Evolutionary conservation across 2,797 vertebrate species (phyloP).

Genomic region (Chrosomus eos): DNA sequence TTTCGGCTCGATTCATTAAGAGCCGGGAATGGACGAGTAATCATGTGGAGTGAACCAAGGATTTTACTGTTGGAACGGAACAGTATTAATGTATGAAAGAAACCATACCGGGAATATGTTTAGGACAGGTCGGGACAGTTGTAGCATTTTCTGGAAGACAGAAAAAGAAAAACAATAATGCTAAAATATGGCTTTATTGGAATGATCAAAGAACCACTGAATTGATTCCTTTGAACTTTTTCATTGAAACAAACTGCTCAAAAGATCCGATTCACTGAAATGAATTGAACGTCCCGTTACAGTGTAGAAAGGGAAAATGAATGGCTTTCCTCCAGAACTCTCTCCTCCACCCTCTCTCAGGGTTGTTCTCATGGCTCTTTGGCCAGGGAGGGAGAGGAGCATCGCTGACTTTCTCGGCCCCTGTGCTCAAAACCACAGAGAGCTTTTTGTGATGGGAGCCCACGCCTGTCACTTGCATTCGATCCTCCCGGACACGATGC

Average conservation of each 20-base stretch:
- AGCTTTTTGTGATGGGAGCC: constrained; percentile 78
- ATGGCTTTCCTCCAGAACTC: constrained; percentile 76
- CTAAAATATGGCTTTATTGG: not conserved
- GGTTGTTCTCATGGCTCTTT: constrained; percentile 79
- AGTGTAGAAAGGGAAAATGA: constrained; percentile 59
- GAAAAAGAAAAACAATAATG: not conserved
- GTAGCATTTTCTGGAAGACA: not conserved
- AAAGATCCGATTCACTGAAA: not conserved
- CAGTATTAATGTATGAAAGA: not conserved
- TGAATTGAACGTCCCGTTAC: not conserved
- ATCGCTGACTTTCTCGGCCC: constrained; percentile 64
- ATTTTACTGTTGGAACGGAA: not conserved
- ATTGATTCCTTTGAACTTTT: not conserved
- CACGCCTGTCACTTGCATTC: constrained; percentile 68
- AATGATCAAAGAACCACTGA: not conserved
- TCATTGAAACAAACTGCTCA: not conserved
- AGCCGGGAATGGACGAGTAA: not conserved
- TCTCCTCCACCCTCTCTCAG: constrained; percentile 73
- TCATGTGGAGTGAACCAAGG: no score
- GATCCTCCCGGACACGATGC: constrained; percentile 67
- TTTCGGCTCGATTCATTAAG: not conserved
- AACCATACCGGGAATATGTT: not conserved
- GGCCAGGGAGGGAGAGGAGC: constrained; percentile 65
- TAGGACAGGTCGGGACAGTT: not conserved
- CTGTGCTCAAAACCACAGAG: constrained; percentile 77